A percentile compares a stretch with the other conserved stretches of the same genome.
These are phyloP conservation scores for Gulo gulo DNA, from an alignment of 2,113 vertebrate species.

Conservation along the genomic window DNA sequence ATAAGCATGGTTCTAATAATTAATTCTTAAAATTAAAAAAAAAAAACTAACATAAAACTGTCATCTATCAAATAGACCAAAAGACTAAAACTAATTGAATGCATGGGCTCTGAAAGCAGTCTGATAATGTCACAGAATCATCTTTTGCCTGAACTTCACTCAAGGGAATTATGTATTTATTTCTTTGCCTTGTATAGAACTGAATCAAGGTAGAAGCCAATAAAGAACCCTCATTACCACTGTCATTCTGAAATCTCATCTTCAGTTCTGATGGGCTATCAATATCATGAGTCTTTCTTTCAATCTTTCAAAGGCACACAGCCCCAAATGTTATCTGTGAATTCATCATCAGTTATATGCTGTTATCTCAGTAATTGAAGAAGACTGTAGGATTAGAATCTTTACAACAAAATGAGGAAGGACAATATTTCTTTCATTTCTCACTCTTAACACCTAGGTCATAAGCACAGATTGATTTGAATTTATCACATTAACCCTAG, in stretches of 20 bases:
- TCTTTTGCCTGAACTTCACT: not conserved
- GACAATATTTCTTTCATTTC: constrained; percentile 65
- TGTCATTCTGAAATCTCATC: constrained; percentile 35
- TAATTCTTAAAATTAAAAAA: not conserved
- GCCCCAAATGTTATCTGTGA: not conserved
- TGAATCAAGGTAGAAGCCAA: not conserved
- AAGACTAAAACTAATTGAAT: not conserved
- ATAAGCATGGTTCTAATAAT: not conserved
- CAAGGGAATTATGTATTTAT: not conserved
- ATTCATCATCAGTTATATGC: constrained; percentile 41
- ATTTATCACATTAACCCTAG: not conserved
- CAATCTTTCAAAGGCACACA: not conserved
- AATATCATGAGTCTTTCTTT: not conserved
- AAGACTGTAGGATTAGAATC: constrained; percentile 9
- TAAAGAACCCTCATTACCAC: constrained; percentile 13
- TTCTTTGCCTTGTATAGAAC: not conserved
- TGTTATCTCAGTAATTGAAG: constrained; percentile 42
- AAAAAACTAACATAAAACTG: not conserved
- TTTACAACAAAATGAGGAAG: constrained; percentile 53
- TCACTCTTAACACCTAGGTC: constrained; percentile 59
- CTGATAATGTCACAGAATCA: not conserved
- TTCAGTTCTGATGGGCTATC: not conserved
- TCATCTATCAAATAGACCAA: not conserved
- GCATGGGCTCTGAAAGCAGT: not conserved
- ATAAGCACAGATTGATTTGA: constrained; percentile 57